Percentiles rank a stretch among this genome's conserved stretches.
These are phyloP conservation scores for Ypsolopha sequella DNA, from an alignment of 2,888 invertebrate species.

Conservation along the genomic window DNA sequence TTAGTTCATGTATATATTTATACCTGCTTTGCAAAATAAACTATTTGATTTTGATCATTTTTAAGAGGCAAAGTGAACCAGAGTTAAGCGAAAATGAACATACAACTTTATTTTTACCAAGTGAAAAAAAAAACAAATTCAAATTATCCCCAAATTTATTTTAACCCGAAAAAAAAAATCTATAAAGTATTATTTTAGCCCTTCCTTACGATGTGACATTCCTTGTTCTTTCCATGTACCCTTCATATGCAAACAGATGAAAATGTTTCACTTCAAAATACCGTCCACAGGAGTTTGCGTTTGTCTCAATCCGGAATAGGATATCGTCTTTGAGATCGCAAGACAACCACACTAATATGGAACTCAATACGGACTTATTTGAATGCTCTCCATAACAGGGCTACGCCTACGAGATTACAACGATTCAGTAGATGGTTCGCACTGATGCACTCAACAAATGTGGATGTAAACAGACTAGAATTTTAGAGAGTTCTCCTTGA, in stretches of 20 bases:
- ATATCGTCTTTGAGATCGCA: neutral
- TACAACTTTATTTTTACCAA: too few species aligned
- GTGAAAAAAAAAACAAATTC: too few species aligned
- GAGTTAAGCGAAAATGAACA: too few species aligned
- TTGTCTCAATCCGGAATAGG: neutral
- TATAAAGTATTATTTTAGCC: too few species aligned
- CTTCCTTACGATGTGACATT: too few species aligned
- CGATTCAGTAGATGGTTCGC: neutral
- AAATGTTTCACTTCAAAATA: conserved; percentile 9
- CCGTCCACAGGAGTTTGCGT: neutral
- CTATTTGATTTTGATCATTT: too few species aligned
- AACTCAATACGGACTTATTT: neutral
- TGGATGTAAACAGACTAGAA: neutral
- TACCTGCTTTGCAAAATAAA: too few species aligned
- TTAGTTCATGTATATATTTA: too few species aligned
- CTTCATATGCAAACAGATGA: conserved; percentile 12
- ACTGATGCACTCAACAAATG: neutral
- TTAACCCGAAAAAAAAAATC: too few species aligned
- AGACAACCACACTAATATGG: neutral
- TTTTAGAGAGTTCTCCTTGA: conserved; percentile 20
- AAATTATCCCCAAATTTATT: too few species aligned
- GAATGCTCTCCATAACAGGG: neutral
- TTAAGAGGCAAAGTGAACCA: too few species aligned
- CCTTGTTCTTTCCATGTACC: too few species aligned
- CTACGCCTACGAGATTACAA: neutral